phyloP scores from a whole-genome alignment of 1,140 invertebrate species.

The Drosophila sproati region DNA sequence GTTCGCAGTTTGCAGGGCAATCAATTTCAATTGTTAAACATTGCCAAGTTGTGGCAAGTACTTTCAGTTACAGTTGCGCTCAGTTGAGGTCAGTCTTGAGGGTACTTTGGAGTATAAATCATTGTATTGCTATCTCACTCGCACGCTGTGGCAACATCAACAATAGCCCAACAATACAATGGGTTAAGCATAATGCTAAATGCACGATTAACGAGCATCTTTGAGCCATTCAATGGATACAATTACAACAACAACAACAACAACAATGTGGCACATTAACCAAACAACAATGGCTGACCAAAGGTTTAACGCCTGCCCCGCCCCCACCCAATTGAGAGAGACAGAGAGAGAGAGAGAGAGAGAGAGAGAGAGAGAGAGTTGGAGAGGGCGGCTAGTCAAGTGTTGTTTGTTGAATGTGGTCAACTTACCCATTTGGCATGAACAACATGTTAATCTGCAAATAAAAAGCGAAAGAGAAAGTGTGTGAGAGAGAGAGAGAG shows the following conservation, averaged over 20 bases:
- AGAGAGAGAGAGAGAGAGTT: neutral
- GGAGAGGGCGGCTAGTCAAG: neutral
- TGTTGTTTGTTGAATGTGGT: conserved; percentile 18
- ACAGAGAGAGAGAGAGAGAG: neutral
- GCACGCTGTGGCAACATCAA: neutral
- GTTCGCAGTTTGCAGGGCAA: conserved; percentile 11
- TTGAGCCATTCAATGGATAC: conserved; percentile 28
- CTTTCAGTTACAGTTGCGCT: neutral
- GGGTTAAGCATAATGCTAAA: conserved; percentile 43
- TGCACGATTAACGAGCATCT: conserved; percentile 53
- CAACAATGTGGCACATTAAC: conserved; percentile 23
- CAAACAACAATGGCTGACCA: conserved; percentile 16
- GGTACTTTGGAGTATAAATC: conserved; percentile 19
- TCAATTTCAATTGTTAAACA: conserved; percentile 23
- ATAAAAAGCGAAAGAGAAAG: conserved; percentile 17
- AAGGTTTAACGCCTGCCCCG: neutral
- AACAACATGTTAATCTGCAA: conserved; percentile 61
- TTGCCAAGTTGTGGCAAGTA: neutral
- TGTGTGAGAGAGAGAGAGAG: neutral
- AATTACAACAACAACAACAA: neutral
- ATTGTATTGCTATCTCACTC: conserved; percentile 11
- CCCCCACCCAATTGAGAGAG: neutral
- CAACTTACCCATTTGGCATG: conserved; percentile 49
- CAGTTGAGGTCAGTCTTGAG: conserved; percentile 9
- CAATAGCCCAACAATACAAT: conserved; percentile 32